Percentiles rank a stretch among this genome's conserved stretches.
Conservation (phyloP, 2,797 vertebrate genomes). For the Spatula clypeata region DNA sequence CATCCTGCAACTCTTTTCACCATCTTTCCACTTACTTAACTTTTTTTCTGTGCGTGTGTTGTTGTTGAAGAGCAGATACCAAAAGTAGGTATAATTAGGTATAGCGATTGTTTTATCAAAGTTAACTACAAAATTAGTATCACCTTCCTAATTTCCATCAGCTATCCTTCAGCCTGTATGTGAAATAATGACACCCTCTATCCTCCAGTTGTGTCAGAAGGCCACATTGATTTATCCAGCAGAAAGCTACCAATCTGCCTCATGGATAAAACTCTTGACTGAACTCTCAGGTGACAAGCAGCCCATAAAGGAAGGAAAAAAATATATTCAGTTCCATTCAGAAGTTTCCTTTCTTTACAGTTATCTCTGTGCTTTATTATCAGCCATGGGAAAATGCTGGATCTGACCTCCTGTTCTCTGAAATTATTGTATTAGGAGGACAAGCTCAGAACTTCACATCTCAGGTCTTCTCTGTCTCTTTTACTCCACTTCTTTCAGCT, state of each 20-base stretch:
- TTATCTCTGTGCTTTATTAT: background rate
- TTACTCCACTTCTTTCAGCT: background rate
- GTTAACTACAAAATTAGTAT: background rate
- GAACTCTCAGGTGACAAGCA: background rate
- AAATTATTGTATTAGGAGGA: background rate
- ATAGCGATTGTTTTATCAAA: background rate
- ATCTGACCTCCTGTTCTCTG: background rate
- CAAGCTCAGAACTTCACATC: background rate
- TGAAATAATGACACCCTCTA: background rate
- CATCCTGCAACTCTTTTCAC: background rate
- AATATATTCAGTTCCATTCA: background rate
- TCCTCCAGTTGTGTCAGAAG: background rate
- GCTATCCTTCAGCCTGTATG: background rate
- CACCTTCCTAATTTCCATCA: background rate
- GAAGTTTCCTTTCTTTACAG: background rate
- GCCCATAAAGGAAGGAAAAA: background rate
- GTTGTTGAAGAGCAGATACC: background rate
- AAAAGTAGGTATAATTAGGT: background rate
- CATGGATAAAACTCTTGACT: background rate
- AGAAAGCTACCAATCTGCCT: background rate
- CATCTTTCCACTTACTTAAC: background rate
- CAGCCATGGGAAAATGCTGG: rapidly evolving
- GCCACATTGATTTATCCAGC: background rate
- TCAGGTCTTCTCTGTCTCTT: background rate
- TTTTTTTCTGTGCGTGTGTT: background rate